Evolutionary conservation across 2,888 invertebrate genomes (phyloP).

Genomic region (Amblyteles armatorius): DNA sequence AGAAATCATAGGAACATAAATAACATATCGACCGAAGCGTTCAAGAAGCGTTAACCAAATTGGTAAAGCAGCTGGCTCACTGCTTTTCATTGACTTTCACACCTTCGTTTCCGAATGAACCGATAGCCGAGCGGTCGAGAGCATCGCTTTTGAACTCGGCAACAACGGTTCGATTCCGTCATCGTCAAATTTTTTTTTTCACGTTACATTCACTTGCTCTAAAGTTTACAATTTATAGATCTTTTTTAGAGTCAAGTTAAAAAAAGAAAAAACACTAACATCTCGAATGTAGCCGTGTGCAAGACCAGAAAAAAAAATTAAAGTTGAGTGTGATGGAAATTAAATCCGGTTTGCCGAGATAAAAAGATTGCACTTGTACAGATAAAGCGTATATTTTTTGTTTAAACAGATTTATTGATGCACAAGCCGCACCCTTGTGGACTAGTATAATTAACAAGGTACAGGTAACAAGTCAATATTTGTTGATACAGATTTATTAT

Average conservation of each 20-base stretch:
- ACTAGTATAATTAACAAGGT: background rate
- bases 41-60: background rate
- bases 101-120: background rate
- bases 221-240: background rate
- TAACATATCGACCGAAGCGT: background rate
- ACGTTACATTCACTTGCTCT: background rate
- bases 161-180: background rate
- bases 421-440: background rate
- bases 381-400: no score
- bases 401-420: background rate
- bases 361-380: no score
- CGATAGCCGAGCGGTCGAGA: background rate
- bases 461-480: background rate
- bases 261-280: background rate
- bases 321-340: background rate
- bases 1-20: background rate
- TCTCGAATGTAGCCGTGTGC: background rate
- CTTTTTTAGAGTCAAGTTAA: background rate
- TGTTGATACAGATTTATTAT: background rate
- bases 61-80: background rate
- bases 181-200: background rate
- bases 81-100: background rate
- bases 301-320: background rate
- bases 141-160: background rate
- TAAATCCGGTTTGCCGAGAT: background rate